These are phyloP conservation scores for Rhabdophis nuchalis DNA, from an alignment of 2,797 vertebrate species.

Conservation along the genomic window DNA sequence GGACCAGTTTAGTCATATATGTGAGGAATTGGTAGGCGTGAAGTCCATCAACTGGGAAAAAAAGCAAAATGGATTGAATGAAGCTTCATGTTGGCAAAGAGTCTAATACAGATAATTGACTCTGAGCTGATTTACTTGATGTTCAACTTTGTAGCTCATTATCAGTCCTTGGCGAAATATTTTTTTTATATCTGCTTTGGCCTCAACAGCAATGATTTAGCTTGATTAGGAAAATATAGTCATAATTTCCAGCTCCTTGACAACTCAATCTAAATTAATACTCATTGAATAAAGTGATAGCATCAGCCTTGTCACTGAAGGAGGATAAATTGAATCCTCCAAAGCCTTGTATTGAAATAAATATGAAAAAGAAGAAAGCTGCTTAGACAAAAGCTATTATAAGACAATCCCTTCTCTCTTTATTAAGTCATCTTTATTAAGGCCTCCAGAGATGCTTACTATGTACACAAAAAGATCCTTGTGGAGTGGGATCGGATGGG, in stretches of 20 bases:
- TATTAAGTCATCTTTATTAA: neutral
- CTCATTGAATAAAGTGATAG: conserved; percentile 12
- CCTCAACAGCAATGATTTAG: conserved; percentile 26
- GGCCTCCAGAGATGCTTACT: neutral
- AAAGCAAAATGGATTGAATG: neutral
- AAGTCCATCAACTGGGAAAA: neutral
- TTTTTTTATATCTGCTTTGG: conserved; percentile 22
- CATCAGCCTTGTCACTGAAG: conserved; percentile 17
- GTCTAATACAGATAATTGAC: conserved; percentile 33
- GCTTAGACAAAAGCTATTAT: neutral
- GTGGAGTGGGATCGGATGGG: neutral
- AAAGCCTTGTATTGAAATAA: conserved; percentile 9
- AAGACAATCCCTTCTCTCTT: no score
- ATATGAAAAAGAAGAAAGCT: conserved; percentile 2
- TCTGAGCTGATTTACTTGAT: conserved; percentile 28
- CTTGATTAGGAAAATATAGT: conserved; percentile 34
- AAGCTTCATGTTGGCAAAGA: conserved; percentile 2
- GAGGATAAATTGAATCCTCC: neutral
- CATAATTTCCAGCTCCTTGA: conserved; percentile 3
- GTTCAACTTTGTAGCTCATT: conserved; percentile 20
- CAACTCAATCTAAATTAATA: conserved; percentile 37
- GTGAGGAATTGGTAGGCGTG: neutral
- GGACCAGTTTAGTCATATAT: neutral
- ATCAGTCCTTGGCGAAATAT: conserved; percentile 31
- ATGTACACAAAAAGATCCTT: neutral